Conservation (phyloP, 1,140 invertebrate species). For the Leptoteleia sp. region DNA sequence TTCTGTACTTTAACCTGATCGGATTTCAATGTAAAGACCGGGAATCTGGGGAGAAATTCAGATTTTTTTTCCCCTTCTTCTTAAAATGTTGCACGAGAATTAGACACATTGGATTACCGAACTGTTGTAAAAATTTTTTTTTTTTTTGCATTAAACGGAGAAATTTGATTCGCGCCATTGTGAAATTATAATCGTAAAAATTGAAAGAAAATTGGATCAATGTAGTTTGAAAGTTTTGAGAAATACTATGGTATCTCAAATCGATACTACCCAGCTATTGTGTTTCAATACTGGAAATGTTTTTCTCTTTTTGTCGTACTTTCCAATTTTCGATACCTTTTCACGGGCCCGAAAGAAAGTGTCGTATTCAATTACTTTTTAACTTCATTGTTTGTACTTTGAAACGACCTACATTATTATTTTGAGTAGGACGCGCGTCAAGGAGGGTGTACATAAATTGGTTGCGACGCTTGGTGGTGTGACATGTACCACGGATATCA, state of each 20-base stretch:
- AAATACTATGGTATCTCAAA: not conserved
- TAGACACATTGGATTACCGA: slow-evolving; percentile 19
- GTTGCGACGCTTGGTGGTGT: slow-evolving; percentile 47
- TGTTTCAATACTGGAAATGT: too few species aligned
- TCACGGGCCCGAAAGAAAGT: too few species aligned
- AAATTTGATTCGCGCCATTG: slow-evolving; percentile 9
- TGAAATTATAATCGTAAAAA: slow-evolving; percentile 14
- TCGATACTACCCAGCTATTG: slow-evolving; percentile 1
- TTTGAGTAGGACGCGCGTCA: slow-evolving; percentile 34
- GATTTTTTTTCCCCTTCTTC: too few species aligned
- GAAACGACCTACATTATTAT: slow-evolving; percentile 46
- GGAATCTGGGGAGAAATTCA: too few species aligned
- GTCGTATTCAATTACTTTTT: slow-evolving; percentile 1
- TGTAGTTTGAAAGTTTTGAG: not conserved
- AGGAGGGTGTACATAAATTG: slow-evolving; percentile 30
- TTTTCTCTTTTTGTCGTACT: too few species aligned
- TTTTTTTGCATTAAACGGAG: too few species aligned
- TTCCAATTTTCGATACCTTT: too few species aligned
- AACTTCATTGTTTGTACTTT: slow-evolving; percentile 18
- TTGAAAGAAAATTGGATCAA: not conserved
- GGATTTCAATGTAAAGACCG: slow-evolving; percentile 24
- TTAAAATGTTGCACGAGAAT: slow-evolving; percentile 17
- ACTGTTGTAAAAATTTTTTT: not conserved
- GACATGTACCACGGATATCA: slow-evolving; percentile 44
- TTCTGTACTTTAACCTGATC: slow-evolving; percentile 43